These are phyloP conservation scores for Morus bassanus DNA, from an alignment of 2,797 vertebrate genomes.

Conservation along the genomic window DNA sequence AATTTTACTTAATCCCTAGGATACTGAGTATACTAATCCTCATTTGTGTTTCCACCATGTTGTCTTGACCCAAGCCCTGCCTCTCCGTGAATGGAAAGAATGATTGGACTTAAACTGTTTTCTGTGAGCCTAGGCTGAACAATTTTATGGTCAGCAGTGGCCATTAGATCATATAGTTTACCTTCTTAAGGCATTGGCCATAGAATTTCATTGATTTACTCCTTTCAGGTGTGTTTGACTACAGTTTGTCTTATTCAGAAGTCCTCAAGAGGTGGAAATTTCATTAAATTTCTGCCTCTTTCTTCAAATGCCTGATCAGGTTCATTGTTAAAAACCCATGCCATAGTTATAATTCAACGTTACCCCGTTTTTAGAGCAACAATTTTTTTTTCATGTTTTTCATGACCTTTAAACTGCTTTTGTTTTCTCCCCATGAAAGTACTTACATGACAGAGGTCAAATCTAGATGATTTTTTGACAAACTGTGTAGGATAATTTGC, in stretches of 20 bases:
- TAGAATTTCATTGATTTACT: background rate
- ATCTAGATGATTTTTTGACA: background rate
- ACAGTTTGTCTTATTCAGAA: background rate
- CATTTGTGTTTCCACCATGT: background rate
- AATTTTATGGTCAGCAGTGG: background rate
- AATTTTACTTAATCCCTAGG: slow-evolving; percentile 18
- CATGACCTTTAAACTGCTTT: background rate
- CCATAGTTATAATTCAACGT: background rate
- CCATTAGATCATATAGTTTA: background rate
- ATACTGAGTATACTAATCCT: slow-evolving; percentile 8
- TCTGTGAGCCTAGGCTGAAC: background rate
- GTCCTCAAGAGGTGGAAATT: background rate
- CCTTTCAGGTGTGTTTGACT: background rate
- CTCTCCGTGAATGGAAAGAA: background rate
- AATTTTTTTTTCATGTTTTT: background rate
- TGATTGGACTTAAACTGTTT: background rate
- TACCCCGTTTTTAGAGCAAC: background rate
- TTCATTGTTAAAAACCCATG: background rate
- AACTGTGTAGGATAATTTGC: background rate
- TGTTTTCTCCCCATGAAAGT: background rate
- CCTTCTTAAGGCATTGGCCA: background rate
- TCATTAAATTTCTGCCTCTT: background rate
- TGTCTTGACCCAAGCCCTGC: background rate
- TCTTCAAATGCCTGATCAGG: background rate
- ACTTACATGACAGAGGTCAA: background rate